A percentile compares a stretch with the other conserved stretches of the same genome.
Conservation (phyloP, 2,113 vertebrate genomes). For the Gasterosteus aculeatus region DNA sequence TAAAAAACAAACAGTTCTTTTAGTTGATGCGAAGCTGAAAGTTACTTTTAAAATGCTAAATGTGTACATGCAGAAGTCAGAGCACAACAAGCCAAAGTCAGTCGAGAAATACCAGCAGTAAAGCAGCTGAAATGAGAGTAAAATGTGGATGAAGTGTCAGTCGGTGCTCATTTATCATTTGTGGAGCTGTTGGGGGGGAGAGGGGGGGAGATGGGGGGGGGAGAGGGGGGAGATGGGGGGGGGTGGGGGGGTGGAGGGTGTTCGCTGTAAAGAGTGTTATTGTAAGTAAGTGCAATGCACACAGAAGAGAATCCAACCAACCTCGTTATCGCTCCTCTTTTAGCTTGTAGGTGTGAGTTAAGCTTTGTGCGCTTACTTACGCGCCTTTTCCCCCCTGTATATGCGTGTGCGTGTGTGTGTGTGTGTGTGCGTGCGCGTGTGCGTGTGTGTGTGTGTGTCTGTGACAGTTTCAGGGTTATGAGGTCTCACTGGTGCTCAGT, state of each 20-base stretch:
- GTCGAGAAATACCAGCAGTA: background rate
- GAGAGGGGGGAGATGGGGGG: too few species aligned
- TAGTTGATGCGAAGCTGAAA: background rate
- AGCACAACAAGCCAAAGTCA: background rate
- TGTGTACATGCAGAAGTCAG: background rate
- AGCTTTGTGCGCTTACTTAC: constrained; percentile 17
- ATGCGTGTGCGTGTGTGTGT: constrained; percentile 15
- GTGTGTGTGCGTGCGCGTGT: constrained; percentile 26
- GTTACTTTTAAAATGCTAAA: background rate
- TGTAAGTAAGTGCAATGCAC: background rate
- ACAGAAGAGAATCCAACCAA: background rate
- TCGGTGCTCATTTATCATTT: background rate
- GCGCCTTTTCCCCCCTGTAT: constrained; percentile 38
- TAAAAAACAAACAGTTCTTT: too few species aligned
- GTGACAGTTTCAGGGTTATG: constrained; percentile 72
- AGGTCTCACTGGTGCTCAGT: constrained; percentile 78
- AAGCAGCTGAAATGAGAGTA: background rate
- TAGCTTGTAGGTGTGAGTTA: constrained; percentile 1
- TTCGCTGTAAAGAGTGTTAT: background rate
- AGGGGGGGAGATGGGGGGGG: too few species aligned
- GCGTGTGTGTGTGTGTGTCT: constrained; percentile 37
- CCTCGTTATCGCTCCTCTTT: background rate
- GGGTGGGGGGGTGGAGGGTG: too few species aligned
- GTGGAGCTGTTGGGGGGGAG: background rate
- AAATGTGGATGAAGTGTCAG: background rate